A percentile compares a stretch with the other conserved stretches of the same genome.
phyloP scores from a whole-genome alignment of 2,797 vertebrate species.

The Hypotaenidia philippensis region DNA sequence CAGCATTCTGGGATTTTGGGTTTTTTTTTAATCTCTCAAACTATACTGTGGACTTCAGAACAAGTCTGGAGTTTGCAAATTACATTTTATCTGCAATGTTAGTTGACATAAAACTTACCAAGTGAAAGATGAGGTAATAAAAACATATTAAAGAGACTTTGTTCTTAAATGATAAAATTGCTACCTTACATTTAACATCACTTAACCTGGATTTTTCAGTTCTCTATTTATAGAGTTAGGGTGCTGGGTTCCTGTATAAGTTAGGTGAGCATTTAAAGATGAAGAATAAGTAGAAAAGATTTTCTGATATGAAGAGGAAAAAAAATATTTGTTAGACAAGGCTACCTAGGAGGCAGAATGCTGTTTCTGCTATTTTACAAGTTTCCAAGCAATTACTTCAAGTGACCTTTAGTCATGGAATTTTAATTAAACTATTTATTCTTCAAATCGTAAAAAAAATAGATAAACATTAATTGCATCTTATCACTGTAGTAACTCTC shows the following conservation, averaged over 20 bases:
- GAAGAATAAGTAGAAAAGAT: not conserved
- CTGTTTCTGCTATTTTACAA: not conserved
- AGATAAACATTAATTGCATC: not conserved
- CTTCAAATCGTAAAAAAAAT: not conserved
- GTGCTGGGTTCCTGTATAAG: not conserved
- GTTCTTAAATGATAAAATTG: not conserved
- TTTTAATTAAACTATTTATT: not conserved
- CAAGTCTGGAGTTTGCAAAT: not conserved
- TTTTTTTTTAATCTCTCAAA: not conserved
- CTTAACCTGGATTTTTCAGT: not conserved
- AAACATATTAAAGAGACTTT: not conserved
- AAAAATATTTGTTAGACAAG: not conserved
- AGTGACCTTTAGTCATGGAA: not conserved
- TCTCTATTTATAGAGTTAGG: not conserved
- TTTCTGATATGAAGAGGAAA: not conserved
- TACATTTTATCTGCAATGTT: not conserved
- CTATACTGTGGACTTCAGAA: not conserved
- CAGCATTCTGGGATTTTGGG: not conserved
- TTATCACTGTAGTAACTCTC: not conserved
- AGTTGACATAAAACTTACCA: not conserved
- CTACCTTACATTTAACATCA: not conserved
- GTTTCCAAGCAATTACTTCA: not conserved
- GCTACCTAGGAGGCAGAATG: not conserved
- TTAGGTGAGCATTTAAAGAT: not conserved
- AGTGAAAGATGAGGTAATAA: not conserved